Evolutionary conservation across 1,140 invertebrate species (phyloP), one percentile per base, ranked within the genome.

Genomic region (Procambarus clarkii): DNA sequence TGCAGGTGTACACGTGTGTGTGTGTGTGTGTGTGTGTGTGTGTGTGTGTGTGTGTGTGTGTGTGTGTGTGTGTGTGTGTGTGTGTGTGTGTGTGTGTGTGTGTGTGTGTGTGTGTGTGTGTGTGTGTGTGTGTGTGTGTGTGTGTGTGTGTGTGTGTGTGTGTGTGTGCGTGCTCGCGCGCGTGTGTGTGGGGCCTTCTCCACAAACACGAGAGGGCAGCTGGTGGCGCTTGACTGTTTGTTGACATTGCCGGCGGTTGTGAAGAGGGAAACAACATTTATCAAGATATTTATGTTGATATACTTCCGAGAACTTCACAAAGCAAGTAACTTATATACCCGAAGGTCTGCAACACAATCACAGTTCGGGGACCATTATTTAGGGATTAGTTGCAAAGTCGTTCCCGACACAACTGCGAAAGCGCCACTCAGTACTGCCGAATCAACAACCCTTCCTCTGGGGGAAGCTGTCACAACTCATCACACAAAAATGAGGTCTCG

Each of bases 81-180:
- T 64, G 60, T 64, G 60, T 64, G 60, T 64, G 60, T 64, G 60
- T 64, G 60, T 64, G 60, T 64, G 60, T 64, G 60, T 64, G 15
- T 64, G 11, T 9, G 60, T 15, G 2, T 21, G 18, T 64, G 11
- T 64, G 15, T 64, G 60, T 64, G 60, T 64, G 60, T 64, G 60
- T 64, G 60, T 64, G 60, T 64, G 60, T 64, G 60, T 64, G 60
- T 64, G 60, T 64, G 60, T 64, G 60, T 64, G 60, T 64, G 60
- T 64, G 60, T 64, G 11, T 64, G 60, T 15, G 11, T 21, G 60
- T 64, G 60, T 64, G 18, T 64, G 60, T 64, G 60, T 64, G 60
- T 64, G 60, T 64, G 60, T 64, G 60, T 7, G 60, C 18, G 60
- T 7, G 60, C 18, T 2, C 4, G 60, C 18, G 3, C 18, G 3